phyloP scores from a whole-genome alignment of 2,888 invertebrate species.

The Diaphora mendica region DNA sequence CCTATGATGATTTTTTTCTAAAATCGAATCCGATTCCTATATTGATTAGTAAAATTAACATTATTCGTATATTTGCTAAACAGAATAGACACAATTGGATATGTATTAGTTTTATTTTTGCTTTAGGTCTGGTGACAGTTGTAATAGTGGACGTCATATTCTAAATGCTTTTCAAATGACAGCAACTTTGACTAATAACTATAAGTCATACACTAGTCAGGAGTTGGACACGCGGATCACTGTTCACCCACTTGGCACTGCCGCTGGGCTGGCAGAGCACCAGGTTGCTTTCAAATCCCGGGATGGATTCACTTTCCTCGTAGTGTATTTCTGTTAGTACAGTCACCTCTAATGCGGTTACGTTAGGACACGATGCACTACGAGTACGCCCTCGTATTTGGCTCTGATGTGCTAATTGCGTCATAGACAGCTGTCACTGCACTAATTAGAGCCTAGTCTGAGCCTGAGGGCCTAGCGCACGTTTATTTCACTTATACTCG shows the following conservation, averaged over 20 bases:
- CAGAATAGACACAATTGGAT: too few relatives aligned
- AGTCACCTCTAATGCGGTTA: constrained; percentile 64
- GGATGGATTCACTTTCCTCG: constrained; percentile 57
- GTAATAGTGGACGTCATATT: not conserved
- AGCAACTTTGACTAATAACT: constrained; percentile 11
- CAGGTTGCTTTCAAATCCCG: constrained; percentile 60
- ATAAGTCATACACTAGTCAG: constrained; percentile 28
- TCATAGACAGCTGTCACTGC: constrained; percentile 64
- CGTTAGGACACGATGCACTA: constrained; percentile 53
- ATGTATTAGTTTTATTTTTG: not conserved
- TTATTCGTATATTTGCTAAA: not conserved
- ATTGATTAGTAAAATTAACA: not conserved
- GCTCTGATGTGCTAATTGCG: constrained; percentile 66
- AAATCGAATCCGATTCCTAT: too few relatives aligned
- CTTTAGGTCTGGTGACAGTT: not conserved
- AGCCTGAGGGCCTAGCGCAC: constrained; percentile 1
- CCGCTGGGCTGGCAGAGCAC: constrained; percentile 68
- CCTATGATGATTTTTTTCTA: too few relatives aligned
- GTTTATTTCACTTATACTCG: too few relatives aligned
- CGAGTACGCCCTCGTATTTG: constrained; percentile 62
- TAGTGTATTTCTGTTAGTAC: constrained; percentile 67
- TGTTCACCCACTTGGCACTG: constrained; percentile 76
- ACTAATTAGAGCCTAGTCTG: constrained; percentile 51
- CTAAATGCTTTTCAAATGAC: not conserved
- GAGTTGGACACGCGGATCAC: constrained; percentile 42